These are phyloP conservation scores for Pseudomyrmex pallidus DNA, from an alignment of 1,140 invertebrate genomes.

Conservation along the genomic window DNA sequence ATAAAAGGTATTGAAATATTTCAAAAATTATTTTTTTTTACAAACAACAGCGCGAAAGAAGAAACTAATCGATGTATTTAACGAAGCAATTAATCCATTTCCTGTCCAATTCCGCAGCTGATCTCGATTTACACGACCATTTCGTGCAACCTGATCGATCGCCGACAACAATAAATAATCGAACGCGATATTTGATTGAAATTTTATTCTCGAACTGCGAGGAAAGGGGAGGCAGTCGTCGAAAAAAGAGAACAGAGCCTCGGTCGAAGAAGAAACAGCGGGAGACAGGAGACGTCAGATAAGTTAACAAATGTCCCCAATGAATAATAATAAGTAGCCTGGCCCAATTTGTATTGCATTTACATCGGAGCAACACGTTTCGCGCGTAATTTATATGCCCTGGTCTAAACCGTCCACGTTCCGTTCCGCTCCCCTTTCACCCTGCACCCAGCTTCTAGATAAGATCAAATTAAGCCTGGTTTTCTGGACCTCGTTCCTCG, in stretches of 20 bases:
- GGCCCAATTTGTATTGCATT: slow-evolving; percentile 81
- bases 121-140: neutral
- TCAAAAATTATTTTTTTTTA: neutral
- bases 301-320: slow-evolving; percentile 81
- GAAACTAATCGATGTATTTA: neutral
- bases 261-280: neutral
- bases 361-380: slow-evolving; percentile 74
- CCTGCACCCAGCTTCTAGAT: slow-evolving; percentile 41
- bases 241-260: neutral
- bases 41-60: neutral
- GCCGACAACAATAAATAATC: slow-evolving; percentile 33
- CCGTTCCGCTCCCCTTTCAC: slow-evolving; percentile 55
- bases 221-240: slow-evolving; percentile 2
- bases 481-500: slow-evolving; percentile 37
- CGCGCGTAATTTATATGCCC: slow-evolving; percentile 75
- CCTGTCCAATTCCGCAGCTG: neutral
- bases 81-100: neutral
- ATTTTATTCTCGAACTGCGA: neutral
- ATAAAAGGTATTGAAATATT: neutral
- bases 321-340: slow-evolving; percentile 81
- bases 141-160: neutral
- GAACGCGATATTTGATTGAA: neutral
- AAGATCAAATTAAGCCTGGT: slow-evolving; percentile 68
- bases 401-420: neutral
- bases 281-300: slow-evolving; percentile 72